Conservation (phyloP, 92 coral and sea anemone species). For the Blastomussa wellsi region DNA sequence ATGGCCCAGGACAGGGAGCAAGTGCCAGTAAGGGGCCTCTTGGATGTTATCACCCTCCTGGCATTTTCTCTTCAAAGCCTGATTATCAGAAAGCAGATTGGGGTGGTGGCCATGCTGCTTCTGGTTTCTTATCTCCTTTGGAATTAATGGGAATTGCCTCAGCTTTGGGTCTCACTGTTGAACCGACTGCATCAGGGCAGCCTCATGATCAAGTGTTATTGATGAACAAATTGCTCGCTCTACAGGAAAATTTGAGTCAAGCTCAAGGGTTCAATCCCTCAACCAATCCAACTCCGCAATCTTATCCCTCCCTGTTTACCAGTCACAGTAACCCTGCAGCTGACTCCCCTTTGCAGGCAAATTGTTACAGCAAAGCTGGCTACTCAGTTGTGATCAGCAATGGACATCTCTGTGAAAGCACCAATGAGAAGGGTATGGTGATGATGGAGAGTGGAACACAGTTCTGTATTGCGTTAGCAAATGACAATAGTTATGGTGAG, state of each 20-base stretch:
- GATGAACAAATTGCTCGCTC: neutral
- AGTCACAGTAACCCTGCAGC: neutral
- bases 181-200: neutral
- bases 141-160: neutral
- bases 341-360: neutral
- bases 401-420: neutral
- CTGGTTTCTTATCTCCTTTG: neutral
- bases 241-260: neutral
- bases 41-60: neutral
- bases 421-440: neutral
- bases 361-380: constrained; percentile 8
- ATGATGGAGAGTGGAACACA: constrained; percentile 32
- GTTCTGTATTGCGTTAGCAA: constrained; percentile 19
- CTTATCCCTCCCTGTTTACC: neutral
- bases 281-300: neutral
- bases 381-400: constrained; percentile 22
- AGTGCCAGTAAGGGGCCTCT: neutral
- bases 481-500: constrained; percentile 27
- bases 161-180: neutral
- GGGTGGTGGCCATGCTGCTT: neutral
- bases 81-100: neutral
- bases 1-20: neutral
- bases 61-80: neutral
- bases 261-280: neutral
- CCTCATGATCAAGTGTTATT: neutral